Percentiles rank a stretch among this genome's conserved stretches.
These are phyloP conservation scores for Sceloporus tristichus DNA, from an alignment of 2,113 vertebrate species.

Conservation along the genomic window DNA sequence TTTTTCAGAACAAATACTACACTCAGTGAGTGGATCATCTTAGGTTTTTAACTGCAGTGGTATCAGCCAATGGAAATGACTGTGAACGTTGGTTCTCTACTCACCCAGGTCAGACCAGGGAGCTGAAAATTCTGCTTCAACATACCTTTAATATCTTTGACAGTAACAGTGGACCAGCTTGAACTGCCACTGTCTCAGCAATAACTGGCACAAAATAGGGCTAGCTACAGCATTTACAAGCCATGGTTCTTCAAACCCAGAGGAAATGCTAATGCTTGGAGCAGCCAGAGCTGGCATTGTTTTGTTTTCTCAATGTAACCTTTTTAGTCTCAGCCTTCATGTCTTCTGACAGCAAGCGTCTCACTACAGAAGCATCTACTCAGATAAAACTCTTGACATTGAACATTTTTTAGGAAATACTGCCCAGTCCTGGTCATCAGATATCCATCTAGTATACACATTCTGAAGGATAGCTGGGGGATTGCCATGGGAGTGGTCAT, in stretches of 20 bases:
- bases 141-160: constrained; percentile 55
- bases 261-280: constrained; percentile 33
- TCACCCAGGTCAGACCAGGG: constrained; percentile 48
- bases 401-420: constrained; percentile 48
- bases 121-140: constrained; percentile 47
- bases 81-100: constrained; percentile 36
- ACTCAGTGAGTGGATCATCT: constrained; percentile 63
- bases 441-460: constrained; percentile 48
- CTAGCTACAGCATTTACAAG: constrained; percentile 42
- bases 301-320: constrained; percentile 54
- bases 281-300: constrained; percentile 17
- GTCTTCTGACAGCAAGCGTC: constrained; percentile 42
- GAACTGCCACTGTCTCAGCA: constrained; percentile 59
- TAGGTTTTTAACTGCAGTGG: constrained; percentile 62
- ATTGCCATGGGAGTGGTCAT: neutral
- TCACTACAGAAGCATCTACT: constrained; percentile 42
- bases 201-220: constrained; percentile 55
- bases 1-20: constrained; percentile 70
- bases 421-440: constrained; percentile 47
- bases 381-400: constrained; percentile 35
- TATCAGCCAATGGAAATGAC: constrained; percentile 57
- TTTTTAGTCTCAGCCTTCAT: constrained; percentile 33
- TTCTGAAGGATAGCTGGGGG: constrained; percentile 26
- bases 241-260: neutral
- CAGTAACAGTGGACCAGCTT: constrained; percentile 55